Evolutionary conservation across 2,888 invertebrate species (phyloP).

Genomic region (Eurytoma californica): DNA sequence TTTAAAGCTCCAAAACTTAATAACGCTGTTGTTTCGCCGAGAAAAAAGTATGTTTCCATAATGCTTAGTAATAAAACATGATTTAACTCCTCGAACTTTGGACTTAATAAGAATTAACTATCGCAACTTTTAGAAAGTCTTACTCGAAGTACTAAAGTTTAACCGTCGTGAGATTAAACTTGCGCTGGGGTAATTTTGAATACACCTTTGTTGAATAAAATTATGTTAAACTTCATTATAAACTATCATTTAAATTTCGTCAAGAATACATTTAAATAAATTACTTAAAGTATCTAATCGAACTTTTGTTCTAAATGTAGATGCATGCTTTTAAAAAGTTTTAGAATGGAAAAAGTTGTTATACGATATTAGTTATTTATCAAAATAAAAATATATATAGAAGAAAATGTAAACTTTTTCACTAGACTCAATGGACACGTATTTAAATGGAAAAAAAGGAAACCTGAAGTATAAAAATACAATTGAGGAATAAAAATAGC

Average conservation of each 20-base stretch:
- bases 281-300: background rate
- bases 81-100: constrained; percentile 52
- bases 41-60: constrained; percentile 44
- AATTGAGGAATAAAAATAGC: constrained; percentile 38
- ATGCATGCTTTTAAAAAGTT: background rate
- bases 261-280: constrained; percentile 1
- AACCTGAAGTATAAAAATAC: constrained; percentile 19
- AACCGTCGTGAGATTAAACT: constrained; percentile 52
- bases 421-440: constrained; percentile 28
- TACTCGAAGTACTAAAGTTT: constrained; percentile 49
- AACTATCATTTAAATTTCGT: constrained; percentile 20
- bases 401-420: constrained; percentile 29
- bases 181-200: constrained; percentile 48
- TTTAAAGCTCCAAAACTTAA: constrained; percentile 44
- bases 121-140: constrained; percentile 52
- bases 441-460: constrained; percentile 18
- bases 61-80: constrained; percentile 53
- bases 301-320: background rate
- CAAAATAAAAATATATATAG: background rate
- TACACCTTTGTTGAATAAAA: constrained; percentile 33
- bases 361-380: background rate
- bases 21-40: constrained; percentile 24
- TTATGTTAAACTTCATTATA: constrained; percentile 41
- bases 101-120: constrained; percentile 56
- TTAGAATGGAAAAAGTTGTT: background rate